Evolutionary conservation across 2,888 invertebrate genomes (phyloP).

Genomic region (Cyclophora punctaria): DNA sequence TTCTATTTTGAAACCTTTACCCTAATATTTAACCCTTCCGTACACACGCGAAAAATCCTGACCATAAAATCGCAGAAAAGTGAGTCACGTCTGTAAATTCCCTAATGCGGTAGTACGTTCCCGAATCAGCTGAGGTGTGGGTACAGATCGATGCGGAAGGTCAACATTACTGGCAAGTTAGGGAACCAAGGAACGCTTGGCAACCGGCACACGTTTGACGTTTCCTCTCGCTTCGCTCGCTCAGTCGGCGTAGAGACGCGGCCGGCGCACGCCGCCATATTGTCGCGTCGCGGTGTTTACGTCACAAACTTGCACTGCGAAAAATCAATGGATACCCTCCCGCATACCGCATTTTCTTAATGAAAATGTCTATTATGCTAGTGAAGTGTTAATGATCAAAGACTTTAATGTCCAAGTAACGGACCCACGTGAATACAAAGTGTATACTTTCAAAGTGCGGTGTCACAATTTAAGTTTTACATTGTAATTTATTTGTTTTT

Average conservation of each 20-base stretch:
- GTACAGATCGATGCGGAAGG: slow-evolving; percentile 57
- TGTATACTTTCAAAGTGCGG: slow-evolving; percentile 51
- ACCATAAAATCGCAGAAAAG: too few relatives aligned
- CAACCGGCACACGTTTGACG: slow-evolving; percentile 44
- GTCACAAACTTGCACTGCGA: slow-evolving; percentile 58
- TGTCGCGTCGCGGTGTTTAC: slow-evolving; percentile 50
- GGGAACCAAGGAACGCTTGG: slow-evolving; percentile 56
- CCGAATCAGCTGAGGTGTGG: slow-evolving; percentile 43
- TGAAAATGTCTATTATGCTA: slow-evolving; percentile 67
- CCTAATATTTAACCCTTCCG: too few relatives aligned
- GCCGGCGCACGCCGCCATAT: slow-evolving; percentile 64
- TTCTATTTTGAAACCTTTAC: too few relatives aligned
- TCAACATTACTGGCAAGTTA: slow-evolving; percentile 37
- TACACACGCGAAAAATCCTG: too few relatives aligned
- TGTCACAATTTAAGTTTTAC: slow-evolving; percentile 57
- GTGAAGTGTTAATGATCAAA: slow-evolving; percentile 52
- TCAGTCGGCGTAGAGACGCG: slow-evolving; percentile 66
- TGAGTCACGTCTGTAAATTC: too few relatives aligned
- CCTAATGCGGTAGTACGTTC: too few relatives aligned
- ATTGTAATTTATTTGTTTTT: slow-evolving; percentile 1
- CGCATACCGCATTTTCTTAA: slow-evolving; percentile 71
- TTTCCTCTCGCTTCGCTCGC: slow-evolving; percentile 43
- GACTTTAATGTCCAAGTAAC: too few relatives aligned
- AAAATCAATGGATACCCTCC: slow-evolving; percentile 71
- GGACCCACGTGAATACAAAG: too few relatives aligned